Evolutionary conservation across 2,797 vertebrate species (phyloP).

Genomic region (Sebastolobus alascanus): DNA sequence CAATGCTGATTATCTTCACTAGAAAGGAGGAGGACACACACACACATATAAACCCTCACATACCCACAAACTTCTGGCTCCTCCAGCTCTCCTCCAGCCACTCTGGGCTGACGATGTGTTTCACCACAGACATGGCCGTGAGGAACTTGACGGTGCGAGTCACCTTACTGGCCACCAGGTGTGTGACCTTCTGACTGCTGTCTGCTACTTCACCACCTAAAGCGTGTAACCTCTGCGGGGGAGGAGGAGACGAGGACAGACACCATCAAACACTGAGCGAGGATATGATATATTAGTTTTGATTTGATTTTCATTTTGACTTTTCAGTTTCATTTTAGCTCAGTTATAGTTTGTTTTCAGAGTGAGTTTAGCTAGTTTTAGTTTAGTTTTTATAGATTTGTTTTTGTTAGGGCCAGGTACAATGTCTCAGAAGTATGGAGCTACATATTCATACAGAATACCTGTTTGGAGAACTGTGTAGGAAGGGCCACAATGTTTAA

Average conservation of each 20-base stretch:
- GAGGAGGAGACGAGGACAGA: background rate
- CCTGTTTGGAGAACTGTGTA: background rate
- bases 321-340: too few species aligned
- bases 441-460: background rate
- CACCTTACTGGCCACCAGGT: constrained; percentile 94
- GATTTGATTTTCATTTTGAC: too few species aligned
- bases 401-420: background rate
- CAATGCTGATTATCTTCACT: background rate
- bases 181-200: constrained; percentile 91
- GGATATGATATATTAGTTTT: background rate
- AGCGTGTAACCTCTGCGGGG: constrained; percentile 90
- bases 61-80: constrained; percentile 94
- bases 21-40: background rate
- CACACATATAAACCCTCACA: constrained; percentile 41
- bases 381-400: background rate
- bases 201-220: constrained; percentile 94
- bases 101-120: constrained; percentile 93
- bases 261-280: background rate
- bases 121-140: constrained; percentile 93
- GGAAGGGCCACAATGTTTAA: background rate
- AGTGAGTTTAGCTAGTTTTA: too few species aligned
- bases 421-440: background rate
- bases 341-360: too few species aligned
- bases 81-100: constrained; percentile 98
- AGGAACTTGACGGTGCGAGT: constrained; percentile 97